phyloP scores from a whole-genome alignment of 2,113 vertebrate genomes.

The Tretioscincus oriximinensis region DNA sequence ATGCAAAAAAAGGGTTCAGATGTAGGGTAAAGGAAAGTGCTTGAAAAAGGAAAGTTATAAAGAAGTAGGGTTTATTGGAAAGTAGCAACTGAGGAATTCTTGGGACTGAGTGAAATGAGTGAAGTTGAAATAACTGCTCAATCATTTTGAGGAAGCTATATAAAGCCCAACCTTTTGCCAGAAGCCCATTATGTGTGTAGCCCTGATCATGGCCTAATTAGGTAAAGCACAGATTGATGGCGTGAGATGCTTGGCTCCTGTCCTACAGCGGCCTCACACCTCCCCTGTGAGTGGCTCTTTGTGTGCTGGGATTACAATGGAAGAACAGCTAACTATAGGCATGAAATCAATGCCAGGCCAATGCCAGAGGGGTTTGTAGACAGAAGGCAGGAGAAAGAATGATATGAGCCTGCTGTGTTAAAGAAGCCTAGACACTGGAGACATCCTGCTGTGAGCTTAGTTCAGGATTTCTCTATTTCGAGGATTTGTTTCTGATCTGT shows the following conservation, averaged over 20 bases:
- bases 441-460: neutral
- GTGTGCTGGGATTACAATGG: slow-evolving; percentile 71
- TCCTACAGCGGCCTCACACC: slow-evolving; percentile 31
- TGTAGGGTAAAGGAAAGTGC: neutral
- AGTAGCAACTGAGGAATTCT: neutral
- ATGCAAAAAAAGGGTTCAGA: neutral
- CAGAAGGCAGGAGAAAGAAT: neutral
- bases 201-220: slow-evolving; percentile 68
- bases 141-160: slow-evolving; percentile 68
- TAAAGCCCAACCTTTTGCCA: slow-evolving; percentile 61
- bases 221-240: slow-evolving; percentile 63
- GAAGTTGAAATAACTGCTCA: slow-evolving; percentile 61
- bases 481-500: neutral
- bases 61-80: too few species aligned
- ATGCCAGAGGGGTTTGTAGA: slow-evolving; percentile 13
- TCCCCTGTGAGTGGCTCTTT: slow-evolving; percentile 50
- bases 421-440: neutral
- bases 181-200: slow-evolving; percentile 53
- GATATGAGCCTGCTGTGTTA: neutral
- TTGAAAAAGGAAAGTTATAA: neutral
- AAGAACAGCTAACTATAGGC: slow-evolving; percentile 65
- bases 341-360: slow-evolving; percentile 63
- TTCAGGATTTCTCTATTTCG: slow-evolving; percentile 1
- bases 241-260: slow-evolving; percentile 61
- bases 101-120: slow-evolving; percentile 29